phyloP scores from a whole-genome alignment of 1,140 invertebrate genomes.

The Ips typographus region DNA sequence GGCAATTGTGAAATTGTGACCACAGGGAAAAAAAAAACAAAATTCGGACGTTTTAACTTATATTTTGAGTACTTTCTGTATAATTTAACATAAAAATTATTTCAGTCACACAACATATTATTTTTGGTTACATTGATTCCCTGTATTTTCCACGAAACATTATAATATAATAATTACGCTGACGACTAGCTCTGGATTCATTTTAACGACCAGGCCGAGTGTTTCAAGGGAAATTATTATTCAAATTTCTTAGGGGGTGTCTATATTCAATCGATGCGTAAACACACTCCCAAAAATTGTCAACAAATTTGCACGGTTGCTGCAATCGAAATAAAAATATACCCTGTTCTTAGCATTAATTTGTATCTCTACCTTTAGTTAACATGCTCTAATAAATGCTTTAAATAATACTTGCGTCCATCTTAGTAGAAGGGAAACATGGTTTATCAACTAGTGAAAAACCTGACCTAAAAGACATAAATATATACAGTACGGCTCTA shows the following conservation, averaged over 20 bases:
- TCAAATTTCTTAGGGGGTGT: no score
- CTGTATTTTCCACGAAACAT: slow-evolving; percentile 42
- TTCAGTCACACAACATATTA: slow-evolving; percentile 41
- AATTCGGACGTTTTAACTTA: slow-evolving; percentile 26
- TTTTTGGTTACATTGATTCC: slow-evolving; percentile 39
- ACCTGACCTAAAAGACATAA: neutral
- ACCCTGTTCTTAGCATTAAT: slow-evolving; percentile 37
- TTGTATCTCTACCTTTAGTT: slow-evolving; percentile 15
- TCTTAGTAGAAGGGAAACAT: no score
- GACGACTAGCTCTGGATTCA: no score
- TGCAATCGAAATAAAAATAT: slow-evolving; percentile 31
- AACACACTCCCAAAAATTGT: no score
- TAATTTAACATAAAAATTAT: slow-evolving; percentile 33
- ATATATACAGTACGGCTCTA: neutral
- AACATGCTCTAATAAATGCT: slow-evolving; percentile 22
- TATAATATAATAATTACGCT: no score
- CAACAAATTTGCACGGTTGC: slow-evolving; percentile 22
- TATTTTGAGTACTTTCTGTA: slow-evolving; percentile 37
- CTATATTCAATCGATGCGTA: no score
- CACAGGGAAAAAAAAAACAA: no score
- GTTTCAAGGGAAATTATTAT: no score
- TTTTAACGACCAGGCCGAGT: no score
- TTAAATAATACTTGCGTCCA: slow-evolving; percentile 18
- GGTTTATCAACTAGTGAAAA: no score
- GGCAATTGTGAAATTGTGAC: no score